These are phyloP conservation scores for Cryptoprocta ferox DNA, from an alignment of 2,797 vertebrate species.

Conservation along the genomic window DNA sequence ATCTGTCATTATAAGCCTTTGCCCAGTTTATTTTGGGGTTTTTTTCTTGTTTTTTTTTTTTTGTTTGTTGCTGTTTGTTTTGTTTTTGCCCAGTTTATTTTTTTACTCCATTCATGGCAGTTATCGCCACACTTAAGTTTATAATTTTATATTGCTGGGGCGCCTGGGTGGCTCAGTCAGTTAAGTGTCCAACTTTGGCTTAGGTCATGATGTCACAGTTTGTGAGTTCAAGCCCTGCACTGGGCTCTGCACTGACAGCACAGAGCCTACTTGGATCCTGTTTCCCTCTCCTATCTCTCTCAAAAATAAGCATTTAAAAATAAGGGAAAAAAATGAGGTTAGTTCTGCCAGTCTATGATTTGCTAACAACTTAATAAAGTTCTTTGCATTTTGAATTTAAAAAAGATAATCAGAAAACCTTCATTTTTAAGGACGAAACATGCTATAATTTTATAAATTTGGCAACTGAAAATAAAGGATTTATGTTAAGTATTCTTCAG, in stretches of 20 bases:
- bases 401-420: neutral
- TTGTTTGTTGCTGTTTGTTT: too few relatives aligned
- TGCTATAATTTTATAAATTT: neutral
- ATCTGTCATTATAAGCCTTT: neutral
- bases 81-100: neutral
- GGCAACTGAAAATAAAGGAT: neutral
- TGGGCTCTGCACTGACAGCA: too few relatives aligned
- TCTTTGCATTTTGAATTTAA: slow-evolving; percentile 26
- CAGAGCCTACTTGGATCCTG: too few relatives aligned
- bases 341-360: neutral
- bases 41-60: too few relatives aligned
- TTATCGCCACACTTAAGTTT: slow-evolving; percentile 11
- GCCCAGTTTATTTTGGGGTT: neutral
- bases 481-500: neutral
- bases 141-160: neutral
- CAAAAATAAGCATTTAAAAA: too few relatives aligned
- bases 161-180: too few relatives aligned
- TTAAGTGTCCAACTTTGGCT: too few relatives aligned
- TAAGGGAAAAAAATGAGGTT: neutral
- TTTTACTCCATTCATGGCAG: neutral
- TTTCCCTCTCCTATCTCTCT: too few relatives aligned
- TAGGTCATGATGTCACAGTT: too few relatives aligned
- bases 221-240: too few relatives aligned
- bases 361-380: slow-evolving; percentile 44
- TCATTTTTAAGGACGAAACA: slow-evolving; percentile 43